phyloP scores from a whole-genome alignment of 2,113 vertebrate species.

The Cyprinodon tularosa region DNA sequence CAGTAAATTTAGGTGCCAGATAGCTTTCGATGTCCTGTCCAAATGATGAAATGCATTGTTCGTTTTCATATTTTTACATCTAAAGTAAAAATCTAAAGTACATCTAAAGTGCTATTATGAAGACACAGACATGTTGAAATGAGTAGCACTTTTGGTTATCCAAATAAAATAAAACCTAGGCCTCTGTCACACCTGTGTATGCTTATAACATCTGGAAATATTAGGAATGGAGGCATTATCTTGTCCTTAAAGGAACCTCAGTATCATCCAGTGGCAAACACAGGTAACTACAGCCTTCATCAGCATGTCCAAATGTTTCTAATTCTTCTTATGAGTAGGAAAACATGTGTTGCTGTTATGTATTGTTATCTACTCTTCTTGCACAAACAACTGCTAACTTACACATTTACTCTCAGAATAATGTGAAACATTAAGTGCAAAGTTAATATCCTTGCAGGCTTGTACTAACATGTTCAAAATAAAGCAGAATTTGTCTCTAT shows the following conservation, averaged over 20 bases:
- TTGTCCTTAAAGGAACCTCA: background rate
- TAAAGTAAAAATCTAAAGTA: background rate
- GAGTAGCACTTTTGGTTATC: background rate
- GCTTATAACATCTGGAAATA: background rate
- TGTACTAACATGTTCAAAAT: background rate
- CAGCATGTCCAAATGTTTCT: background rate
- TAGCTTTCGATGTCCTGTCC: background rate
- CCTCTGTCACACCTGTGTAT: background rate
- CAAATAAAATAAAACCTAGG: background rate
- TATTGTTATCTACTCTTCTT: background rate
- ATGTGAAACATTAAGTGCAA: no score
- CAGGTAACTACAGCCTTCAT: conserved; percentile 4
- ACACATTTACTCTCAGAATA: background rate
- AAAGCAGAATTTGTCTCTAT: background rate
- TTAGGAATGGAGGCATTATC: background rate
- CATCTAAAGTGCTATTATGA: conserved; percentile 2
- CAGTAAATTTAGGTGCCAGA: conserved; percentile 9
- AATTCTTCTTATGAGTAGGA: no score
- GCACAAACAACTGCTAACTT: background rate
- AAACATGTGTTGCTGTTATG: background rate
- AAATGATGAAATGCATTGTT: background rate
- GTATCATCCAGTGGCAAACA: conserved; percentile 18
- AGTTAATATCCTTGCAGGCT: background rate
- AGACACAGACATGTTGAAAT: background rate
- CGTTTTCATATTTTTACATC: background rate